Conservation (phyloP, 2,797 vertebrate species). For the Adrianichthys oophorus region DNA sequence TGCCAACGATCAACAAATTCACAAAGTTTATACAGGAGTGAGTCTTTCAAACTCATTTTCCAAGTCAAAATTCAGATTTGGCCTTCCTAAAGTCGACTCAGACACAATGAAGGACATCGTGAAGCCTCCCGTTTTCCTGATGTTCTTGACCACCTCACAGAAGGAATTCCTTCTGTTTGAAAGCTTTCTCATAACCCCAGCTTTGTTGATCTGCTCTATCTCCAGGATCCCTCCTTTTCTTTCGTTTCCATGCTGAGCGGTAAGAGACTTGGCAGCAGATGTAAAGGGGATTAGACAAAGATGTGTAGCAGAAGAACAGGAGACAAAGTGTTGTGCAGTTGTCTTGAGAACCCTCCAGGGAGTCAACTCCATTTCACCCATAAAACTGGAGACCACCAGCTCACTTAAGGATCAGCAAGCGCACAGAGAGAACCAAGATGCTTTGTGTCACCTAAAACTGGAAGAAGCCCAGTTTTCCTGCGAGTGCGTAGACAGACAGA, state of each 20-base stretch:
- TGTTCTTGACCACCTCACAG: slow-evolving; percentile 54
- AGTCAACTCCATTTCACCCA: slow-evolving; percentile 52
- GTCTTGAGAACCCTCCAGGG: slow-evolving; percentile 48
- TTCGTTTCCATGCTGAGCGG: slow-evolving; percentile 32
- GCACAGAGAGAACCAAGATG: slow-evolving; percentile 38
- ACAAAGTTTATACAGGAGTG: no score
- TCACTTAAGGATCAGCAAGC: slow-evolving; percentile 43
- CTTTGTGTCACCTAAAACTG: slow-evolving; percentile 37
- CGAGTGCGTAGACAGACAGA: slow-evolving; percentile 8
- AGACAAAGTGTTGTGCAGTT: slow-evolving; percentile 42
- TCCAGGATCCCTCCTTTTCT: slow-evolving; percentile 11
- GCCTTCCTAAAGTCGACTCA: slow-evolving; percentile 37
- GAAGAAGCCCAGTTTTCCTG: slow-evolving; percentile 10
- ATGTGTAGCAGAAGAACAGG: slow-evolving; percentile 19
- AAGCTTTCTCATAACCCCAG: slow-evolving; percentile 50
- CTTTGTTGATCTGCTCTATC: slow-evolving; percentile 27
- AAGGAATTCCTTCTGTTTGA: slow-evolving; percentile 60
- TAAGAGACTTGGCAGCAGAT: slow-evolving; percentile 55
- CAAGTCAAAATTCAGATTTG: slow-evolving; percentile 24
- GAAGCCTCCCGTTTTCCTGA: slow-evolving; percentile 48
- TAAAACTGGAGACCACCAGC: slow-evolving; percentile 42
- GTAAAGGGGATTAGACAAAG: slow-evolving; percentile 55
- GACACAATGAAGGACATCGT: slow-evolving; percentile 59
- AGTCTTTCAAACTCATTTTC: no score
- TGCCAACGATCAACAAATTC: no score